Evolutionary conservation across 2,888 invertebrate genomes (phyloP), one percentile per base, ranked within the genome.

Genomic region (Cyclophora albipunctata): DNA sequence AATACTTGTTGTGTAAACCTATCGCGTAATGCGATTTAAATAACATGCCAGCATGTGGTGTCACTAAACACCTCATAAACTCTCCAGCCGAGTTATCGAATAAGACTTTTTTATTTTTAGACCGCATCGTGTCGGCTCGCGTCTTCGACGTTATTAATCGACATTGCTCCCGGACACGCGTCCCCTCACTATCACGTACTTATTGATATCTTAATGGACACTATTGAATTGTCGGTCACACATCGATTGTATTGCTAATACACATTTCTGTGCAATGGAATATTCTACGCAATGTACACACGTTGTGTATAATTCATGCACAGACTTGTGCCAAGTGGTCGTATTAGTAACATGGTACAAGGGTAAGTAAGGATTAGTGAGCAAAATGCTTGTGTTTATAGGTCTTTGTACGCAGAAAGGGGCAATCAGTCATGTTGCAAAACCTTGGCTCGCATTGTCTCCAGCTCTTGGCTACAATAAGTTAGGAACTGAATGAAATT

Each of bases 121-220:
- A 84, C 78, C 79, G 73, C 82, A 81, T 76, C 81, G 77, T 81
- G 78, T 78, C 82, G 78, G 81, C 85, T 86, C 85, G 86, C 85
- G 84, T 86, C 84, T 85, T 84, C 86, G 85, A 84, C 75, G 81
- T 84, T 86, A 86, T 86, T 85, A 87, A 86, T 86, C 83, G 84
- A 79, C 82, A 79, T 64, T 67, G 79, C 86, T 85, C 83, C 85
- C 78, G 84, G 75, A 71, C 70, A 75, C 74, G 67, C 64, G 64
- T 64, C 65, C 61, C 69, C 61, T 65, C 72, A 70, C 76, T 69
- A 66, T 51, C 47, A 45, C 45, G 34, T 53, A 54, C 20, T 52
- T 47, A 45, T 20, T 20, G 49, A 53, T 46, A 34, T 33, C n/a
- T 20, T 49, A 54, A 5, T 37, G 4, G 37, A 37, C 42, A 45